phyloP scores from a whole-genome alignment of 2,797 vertebrate genomes.

The Geotrypetes seraphini region DNA sequence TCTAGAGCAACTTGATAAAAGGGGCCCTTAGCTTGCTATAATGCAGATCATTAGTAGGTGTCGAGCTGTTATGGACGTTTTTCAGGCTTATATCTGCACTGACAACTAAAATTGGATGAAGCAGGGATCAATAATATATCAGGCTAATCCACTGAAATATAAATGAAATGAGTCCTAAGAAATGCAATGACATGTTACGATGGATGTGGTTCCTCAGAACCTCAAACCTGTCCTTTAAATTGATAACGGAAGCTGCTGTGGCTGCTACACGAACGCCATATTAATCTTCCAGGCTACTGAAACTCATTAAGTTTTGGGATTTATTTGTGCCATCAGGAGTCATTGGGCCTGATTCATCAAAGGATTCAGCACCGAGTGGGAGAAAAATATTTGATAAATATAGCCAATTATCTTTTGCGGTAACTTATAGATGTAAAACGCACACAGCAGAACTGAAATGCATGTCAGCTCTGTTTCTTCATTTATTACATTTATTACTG shows the following conservation, averaged over 20 bases:
- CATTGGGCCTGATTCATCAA: too few species aligned
- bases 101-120: constrained; percentile 38
- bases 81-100: constrained; percentile 21
- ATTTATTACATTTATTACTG: too few species aligned
- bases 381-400: too few species aligned
- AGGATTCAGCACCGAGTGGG: too few species aligned
- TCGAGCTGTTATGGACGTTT: constrained; percentile 14
- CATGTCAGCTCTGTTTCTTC: too few species aligned
- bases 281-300: constrained; percentile 12
- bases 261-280: constrained; percentile 21
- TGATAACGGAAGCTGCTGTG: constrained; percentile 24
- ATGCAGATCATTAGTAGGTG: not conserved
- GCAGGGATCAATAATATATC: constrained; percentile 43
- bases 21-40: not conserved
- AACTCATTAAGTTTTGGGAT: constrained; percentile 4
- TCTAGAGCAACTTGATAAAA: too few species aligned
- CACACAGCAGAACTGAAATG: too few species aligned
- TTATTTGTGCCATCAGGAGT: not conserved
- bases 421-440: too few species aligned
- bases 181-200: constrained; percentile 41
- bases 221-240: constrained; percentile 34
- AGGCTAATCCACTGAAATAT: constrained; percentile 30
- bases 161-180: constrained; percentile 44
- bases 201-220: constrained; percentile 26
- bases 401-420: too few species aligned